phyloP scores from a whole-genome alignment of 1,140 invertebrate genomes.

The Lanistes nyassanus region DNA sequence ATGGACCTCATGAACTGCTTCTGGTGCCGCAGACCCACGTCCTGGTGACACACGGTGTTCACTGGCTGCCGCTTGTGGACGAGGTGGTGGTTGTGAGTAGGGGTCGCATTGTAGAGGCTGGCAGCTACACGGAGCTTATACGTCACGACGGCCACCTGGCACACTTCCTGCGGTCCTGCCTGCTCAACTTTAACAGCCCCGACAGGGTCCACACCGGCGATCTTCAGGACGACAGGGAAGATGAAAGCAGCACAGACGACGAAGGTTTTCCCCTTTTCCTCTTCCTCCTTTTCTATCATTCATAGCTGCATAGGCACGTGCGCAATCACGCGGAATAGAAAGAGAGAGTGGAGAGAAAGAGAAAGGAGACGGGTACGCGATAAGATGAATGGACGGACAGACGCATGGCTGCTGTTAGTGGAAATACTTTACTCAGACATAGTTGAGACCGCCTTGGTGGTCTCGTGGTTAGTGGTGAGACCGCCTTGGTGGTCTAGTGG shows the following conservation, averaged over 20 bases:
- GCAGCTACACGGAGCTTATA: slow-evolving; percentile 72
- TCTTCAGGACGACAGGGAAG: slow-evolving; percentile 19
- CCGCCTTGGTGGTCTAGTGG: too few relatives aligned
- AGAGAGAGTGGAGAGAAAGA: background rate
- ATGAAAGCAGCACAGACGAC: slow-evolving; percentile 40
- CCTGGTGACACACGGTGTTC: slow-evolving; percentile 63
- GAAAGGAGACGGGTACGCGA: background rate
- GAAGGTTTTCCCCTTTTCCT: slow-evolving; percentile 18
- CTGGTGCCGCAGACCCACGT: slow-evolving; percentile 45
- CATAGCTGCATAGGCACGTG: background rate
- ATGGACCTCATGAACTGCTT: too few relatives aligned
- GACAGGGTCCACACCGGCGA: too few relatives aligned
- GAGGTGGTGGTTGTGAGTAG: slow-evolving; percentile 86
- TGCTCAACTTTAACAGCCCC: slow-evolving; percentile 13
- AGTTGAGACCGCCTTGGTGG: too few relatives aligned
- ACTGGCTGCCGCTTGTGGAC: slow-evolving; percentile 81
- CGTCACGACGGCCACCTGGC: slow-evolving; percentile 56
- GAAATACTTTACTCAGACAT: too few relatives aligned
- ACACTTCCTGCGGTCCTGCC: slow-evolving; percentile 38
- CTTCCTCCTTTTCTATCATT: background rate
- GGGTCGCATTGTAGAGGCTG: slow-evolving; percentile 83
- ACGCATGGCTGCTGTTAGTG: too few relatives aligned
- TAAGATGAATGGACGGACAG: too few relatives aligned
- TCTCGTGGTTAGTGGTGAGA: too few relatives aligned
- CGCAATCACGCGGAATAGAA: background rate